Evolutionary conservation across 2,113 vertebrate genomes (phyloP).

Genomic region (Erpornis zantholeuca): DNA sequence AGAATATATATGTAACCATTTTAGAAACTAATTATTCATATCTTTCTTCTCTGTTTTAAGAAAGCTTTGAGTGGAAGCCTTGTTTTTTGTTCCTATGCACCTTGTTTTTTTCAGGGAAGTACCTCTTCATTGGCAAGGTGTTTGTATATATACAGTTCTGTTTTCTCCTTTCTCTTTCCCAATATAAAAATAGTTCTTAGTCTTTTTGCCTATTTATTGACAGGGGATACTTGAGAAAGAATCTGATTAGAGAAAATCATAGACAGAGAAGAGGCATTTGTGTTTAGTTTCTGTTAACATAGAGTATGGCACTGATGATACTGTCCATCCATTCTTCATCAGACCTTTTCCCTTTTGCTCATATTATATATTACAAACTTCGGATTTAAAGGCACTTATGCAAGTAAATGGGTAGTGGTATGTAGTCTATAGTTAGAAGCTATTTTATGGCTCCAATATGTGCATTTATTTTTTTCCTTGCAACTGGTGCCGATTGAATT

Average conservation of each 20-base stretch:
- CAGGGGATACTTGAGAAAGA: neutral
- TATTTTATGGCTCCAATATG: neutral
- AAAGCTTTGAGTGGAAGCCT: neutral
- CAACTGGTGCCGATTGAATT: neutral
- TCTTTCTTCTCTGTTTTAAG: neutral
- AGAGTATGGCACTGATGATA: neutral
- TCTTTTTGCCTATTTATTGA: neutral
- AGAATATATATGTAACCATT: neutral
- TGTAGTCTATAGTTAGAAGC: neutral
- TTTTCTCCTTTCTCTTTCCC: neutral
- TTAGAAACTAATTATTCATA: neutral
- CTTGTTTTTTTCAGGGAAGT: neutral
- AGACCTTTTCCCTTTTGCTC: neutral
- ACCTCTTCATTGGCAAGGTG: neutral
- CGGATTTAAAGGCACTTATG: neutral
- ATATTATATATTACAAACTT: neutral
- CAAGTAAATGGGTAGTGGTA: neutral
- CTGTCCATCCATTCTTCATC: neutral
- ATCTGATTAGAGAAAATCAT: neutral
- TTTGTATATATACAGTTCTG: neutral
- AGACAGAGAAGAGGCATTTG: neutral
- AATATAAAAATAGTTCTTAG: neutral
- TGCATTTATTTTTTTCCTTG: neutral
- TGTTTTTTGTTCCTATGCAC: neutral
- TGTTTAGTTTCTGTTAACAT: neutral